Conservation (phyloP, 1,140 invertebrate genomes). For the Physella acuta region DNA sequence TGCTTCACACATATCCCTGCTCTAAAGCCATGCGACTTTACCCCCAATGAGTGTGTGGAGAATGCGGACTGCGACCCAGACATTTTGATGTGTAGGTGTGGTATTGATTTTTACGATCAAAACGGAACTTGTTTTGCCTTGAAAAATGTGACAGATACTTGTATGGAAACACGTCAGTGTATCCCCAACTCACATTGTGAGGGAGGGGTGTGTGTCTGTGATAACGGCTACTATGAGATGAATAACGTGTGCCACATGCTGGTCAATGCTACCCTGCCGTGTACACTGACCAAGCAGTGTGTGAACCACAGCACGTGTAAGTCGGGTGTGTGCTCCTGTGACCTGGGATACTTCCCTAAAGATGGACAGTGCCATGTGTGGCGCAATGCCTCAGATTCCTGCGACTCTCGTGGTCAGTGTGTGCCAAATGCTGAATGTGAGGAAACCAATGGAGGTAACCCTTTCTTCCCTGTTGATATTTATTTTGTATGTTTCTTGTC, state of each 20-base stretch:
- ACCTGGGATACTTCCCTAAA: constrained; percentile 25
- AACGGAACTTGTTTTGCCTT: constrained; percentile 4
- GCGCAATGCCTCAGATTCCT: constrained; percentile 21
- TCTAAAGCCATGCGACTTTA: constrained; percentile 7
- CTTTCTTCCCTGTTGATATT: background rate
- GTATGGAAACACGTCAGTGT: constrained; percentile 24
- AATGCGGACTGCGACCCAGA: constrained; percentile 21
- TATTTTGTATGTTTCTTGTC: too few relatives aligned
- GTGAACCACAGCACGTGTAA: constrained; percentile 9
- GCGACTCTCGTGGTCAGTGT: constrained; percentile 28
- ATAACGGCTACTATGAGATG: constrained; percentile 15
- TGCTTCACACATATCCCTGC: background rate
- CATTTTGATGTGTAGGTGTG: constrained; percentile 10
- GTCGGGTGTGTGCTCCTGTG: constrained; percentile 24
- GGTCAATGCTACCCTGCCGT: background rate
- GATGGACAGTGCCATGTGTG: constrained; percentile 16
- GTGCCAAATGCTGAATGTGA: constrained; percentile 21
- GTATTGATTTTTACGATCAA: constrained; percentile 19
- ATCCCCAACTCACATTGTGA: constrained; percentile 16
- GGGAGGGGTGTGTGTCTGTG: constrained; percentile 3
- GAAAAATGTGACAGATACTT: constrained; percentile 18
- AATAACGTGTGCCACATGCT: background rate
- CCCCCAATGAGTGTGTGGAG: constrained; percentile 10
- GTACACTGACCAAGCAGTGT: constrained; percentile 8
- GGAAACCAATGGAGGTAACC: constrained; percentile 8